phyloP scores from a whole-genome alignment of 2,113 vertebrate species.

The Proterorhinus semilunaris region DNA sequence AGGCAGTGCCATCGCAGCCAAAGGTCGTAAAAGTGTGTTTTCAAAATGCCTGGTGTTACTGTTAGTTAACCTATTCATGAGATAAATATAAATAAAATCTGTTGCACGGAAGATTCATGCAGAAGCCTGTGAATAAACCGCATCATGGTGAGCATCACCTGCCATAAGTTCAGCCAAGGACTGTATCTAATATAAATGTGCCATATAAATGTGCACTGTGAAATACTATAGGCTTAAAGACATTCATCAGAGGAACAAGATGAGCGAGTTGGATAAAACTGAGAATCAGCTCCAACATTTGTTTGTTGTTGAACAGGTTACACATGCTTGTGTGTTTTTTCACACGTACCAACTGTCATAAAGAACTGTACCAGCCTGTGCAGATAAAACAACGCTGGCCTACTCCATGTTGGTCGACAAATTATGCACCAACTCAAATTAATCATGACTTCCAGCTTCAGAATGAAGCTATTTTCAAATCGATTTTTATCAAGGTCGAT shows the following conservation, averaged over 20 bases:
- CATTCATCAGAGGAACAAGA: conserved; percentile 34
- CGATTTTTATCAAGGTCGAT: conserved; percentile 30
- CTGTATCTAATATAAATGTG: background rate
- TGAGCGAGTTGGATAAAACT: conserved; percentile 19
- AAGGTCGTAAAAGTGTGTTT: conserved; percentile 33
- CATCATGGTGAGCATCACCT: conserved; percentile 11
- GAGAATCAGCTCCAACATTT: conserved; percentile 21
- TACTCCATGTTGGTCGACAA: conserved; percentile 19
- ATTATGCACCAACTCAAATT: conserved; percentile 9
- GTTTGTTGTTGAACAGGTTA: conserved; percentile 53
- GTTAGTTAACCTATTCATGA: conserved; percentile 21
- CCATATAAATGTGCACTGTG: background rate
- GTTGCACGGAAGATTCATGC: conserved; percentile 19
- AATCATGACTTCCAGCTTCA: conserved; percentile 19
- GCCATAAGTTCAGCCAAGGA: background rate
- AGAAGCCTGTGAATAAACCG: conserved; percentile 10
- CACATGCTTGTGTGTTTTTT: conserved; percentile 11
- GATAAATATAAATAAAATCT: conserved; percentile 19
- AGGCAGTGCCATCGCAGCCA: conserved; percentile 17
- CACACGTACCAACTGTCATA: conserved; percentile 24
- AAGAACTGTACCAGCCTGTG: background rate
- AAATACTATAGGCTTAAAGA: background rate
- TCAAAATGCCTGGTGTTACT: conserved; percentile 8
- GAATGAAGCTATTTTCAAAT: conserved; percentile 34
- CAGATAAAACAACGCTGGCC: conserved; percentile 10